Evolutionary conservation across 2,888 invertebrate genomes (phyloP).

Genomic region (Glomeris marginata): DNA sequence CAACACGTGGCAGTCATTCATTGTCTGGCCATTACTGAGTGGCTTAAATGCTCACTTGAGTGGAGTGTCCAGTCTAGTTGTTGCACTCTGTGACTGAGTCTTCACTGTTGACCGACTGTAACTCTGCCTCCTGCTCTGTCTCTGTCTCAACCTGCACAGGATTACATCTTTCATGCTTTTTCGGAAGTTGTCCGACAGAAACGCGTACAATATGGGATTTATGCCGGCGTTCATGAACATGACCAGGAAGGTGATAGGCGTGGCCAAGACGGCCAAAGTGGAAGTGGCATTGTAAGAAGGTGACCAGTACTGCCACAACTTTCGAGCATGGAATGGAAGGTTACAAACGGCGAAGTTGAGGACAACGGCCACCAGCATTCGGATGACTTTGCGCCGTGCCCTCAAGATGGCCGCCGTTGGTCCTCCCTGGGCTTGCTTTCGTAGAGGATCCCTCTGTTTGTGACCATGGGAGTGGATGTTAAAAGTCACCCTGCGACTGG

Average conservation of each 20-base stretch:
- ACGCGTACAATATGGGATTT: constrained; percentile 79
- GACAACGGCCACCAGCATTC: constrained; percentile 76
- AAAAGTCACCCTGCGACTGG: not conserved
- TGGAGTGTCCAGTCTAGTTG: too few relatives aligned
- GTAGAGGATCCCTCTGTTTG: not conserved
- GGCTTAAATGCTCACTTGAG: too few relatives aligned
- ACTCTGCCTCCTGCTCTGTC: constrained; percentile 2
- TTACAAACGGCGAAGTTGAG: constrained; percentile 78
- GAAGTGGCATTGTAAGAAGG: constrained; percentile 51
- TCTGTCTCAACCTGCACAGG: constrained; percentile 34
- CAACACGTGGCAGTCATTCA: too few relatives aligned
- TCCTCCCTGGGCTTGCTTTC: constrained; percentile 15
- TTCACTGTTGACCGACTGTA: not conserved
- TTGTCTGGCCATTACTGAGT: too few relatives aligned
- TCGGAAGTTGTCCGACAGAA: constrained; percentile 64
- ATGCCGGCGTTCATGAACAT: constrained; percentile 81
- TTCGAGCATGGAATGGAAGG: constrained; percentile 73
- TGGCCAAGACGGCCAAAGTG: constrained; percentile 58
- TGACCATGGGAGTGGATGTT: not conserved
- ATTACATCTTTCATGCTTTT: constrained; percentile 70
- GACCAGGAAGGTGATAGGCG: constrained; percentile 70
- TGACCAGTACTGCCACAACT: constrained; percentile 75
- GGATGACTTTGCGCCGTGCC: constrained; percentile 68
- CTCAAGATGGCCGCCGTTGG: constrained; percentile 40
- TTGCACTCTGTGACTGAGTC: not conserved